A percentile compares a stretch with the other conserved stretches of the same genome.
phyloP scores from a whole-genome alignment of 1,140 invertebrate species.

The Condylostylus longicornis region DNA sequence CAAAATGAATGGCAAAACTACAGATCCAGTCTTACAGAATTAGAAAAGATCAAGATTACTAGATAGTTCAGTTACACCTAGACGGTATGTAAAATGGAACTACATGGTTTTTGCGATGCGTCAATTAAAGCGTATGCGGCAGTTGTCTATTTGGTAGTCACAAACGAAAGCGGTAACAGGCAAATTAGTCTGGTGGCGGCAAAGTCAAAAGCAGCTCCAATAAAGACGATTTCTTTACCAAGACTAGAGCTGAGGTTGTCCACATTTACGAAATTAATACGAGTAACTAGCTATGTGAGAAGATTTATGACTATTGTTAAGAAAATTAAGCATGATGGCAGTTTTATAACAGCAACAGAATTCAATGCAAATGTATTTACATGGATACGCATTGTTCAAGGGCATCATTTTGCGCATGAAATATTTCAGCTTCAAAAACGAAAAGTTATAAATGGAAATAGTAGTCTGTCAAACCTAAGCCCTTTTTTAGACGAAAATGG shows the following conservation, averaged over 20 bases:
- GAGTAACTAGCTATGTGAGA: background rate
- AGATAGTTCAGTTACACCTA: too few species aligned
- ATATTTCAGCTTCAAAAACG: background rate
- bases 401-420: background rate
- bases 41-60: too few species aligned
- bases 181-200: too few species aligned
- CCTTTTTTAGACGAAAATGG: constrained; percentile 9
- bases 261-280: background rate
- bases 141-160: too few species aligned
- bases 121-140: too few species aligned
- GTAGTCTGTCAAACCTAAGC: constrained; percentile 6
- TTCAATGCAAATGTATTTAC: background rate
- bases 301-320: background rate
- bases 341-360: background rate
- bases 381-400: background rate
- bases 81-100: too few species aligned
- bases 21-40: too few species aligned
- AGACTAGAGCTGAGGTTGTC: constrained; percentile 15
- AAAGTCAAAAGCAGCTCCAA: constrained; percentile 17
- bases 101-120: too few species aligned
- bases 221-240: constrained; percentile 17
- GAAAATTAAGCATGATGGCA: background rate
- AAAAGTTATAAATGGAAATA: background rate
- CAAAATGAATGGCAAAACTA: too few species aligned
- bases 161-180: too few species aligned